Evolutionary conservation across 1,140 invertebrate genomes (phyloP).

Genomic region (Pseudomyrmex cubaensis): DNA sequence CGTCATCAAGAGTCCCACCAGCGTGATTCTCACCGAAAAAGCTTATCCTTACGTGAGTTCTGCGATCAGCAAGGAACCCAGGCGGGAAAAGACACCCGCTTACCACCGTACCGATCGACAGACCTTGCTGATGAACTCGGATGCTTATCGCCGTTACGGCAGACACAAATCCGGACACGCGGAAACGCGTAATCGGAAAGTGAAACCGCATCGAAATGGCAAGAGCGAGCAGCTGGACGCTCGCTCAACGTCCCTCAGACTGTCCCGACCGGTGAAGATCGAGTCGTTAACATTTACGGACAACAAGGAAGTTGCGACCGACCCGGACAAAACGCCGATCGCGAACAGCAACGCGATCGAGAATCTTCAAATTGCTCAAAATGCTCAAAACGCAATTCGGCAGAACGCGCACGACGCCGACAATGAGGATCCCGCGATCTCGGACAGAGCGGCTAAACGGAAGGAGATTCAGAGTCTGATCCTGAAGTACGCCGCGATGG

Average conservation of each 20-base stretch:
- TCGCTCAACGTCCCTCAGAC: constrained; percentile 77
- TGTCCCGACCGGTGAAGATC: constrained; percentile 67
- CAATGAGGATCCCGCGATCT: constrained; percentile 86
- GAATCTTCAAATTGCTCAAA: neutral
- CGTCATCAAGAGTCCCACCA: constrained; percentile 83
- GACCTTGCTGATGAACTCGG: constrained; percentile 53
- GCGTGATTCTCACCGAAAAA: constrained; percentile 88
- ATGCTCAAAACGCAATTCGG: neutral
- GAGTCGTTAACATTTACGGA: neutral
- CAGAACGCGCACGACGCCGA: constrained; percentile 69
- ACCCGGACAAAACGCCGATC: constrained; percentile 75
- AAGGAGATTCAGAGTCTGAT: constrained; percentile 93
- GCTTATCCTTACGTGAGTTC: constrained; percentile 88
- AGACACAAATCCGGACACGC: constrained; percentile 81
- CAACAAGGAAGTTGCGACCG: neutral
- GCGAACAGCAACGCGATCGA: neutral
- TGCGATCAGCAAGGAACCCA: constrained; percentile 36
- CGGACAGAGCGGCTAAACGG: constrained; percentile 90
- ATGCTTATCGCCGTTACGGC: constrained; percentile 73
- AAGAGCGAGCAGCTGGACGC: constrained; percentile 80
- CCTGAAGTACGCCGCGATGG: constrained; percentile 90
- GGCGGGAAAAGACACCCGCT: constrained; percentile 77
- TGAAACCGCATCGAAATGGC: constrained; percentile 74
- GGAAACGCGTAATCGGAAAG: constrained; percentile 75
- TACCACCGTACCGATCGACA: constrained; percentile 63